Percentiles rank a stretch among this genome's conserved stretches.
phyloP scores from a whole-genome alignment of 2,113 vertebrate species.

The Stigmatopora argus region DNA sequence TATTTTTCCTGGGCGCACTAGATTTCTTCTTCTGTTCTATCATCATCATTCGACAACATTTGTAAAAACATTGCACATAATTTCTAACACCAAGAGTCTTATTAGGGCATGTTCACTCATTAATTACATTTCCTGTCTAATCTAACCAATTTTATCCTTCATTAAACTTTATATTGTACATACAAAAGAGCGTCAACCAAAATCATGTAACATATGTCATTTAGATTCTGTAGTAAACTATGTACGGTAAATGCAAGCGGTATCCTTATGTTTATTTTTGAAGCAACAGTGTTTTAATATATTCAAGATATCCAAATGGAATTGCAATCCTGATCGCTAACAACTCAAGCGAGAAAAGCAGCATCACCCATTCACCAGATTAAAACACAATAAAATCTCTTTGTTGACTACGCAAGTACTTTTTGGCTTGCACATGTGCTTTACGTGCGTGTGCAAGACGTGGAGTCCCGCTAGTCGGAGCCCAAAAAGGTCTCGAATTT shows the following conservation, averaged over 20 bases:
- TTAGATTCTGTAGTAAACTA: neutral
- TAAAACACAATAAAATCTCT: neutral
- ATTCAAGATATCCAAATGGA: neutral
- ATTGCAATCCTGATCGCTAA: neutral
- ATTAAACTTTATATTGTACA: neutral
- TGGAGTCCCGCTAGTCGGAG: conserved; percentile 53
- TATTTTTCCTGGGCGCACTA: neutral
- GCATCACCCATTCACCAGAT: neutral
- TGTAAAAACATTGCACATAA: neutral
- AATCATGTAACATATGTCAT: too few relatives aligned
- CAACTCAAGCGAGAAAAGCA: neutral
- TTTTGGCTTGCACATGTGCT: conserved; percentile 20
- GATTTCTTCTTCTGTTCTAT: neutral
- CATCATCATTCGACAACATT: neutral
- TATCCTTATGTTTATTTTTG: neutral
- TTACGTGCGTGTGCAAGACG: conserved; percentile 16
- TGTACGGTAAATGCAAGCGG: neutral
- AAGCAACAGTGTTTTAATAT: neutral
- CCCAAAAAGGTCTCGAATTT: conserved; percentile 65
- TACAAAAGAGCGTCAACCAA: too few relatives aligned
- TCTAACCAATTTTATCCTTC: neutral
- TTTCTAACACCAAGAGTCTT: neutral
- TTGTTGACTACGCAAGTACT: conserved; percentile 22
- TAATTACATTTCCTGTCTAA: neutral
- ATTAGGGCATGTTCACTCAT: neutral